These are phyloP conservation scores for Trachelus troglodyta DNA, from an alignment of 2,888 invertebrate species.

Conservation along the genomic window DNA sequence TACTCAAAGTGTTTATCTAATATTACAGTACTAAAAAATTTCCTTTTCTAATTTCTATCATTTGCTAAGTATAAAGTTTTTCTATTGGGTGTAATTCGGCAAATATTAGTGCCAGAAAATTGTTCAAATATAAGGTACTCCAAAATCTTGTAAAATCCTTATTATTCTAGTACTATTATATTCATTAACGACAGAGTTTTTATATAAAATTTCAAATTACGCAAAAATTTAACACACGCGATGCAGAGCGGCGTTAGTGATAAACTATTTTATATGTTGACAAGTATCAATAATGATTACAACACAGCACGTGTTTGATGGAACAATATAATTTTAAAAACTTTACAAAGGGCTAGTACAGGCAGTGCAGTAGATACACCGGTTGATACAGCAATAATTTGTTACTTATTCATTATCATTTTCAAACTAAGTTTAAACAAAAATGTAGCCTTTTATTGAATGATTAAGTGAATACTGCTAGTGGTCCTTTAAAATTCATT, in stretches of 20 bases:
- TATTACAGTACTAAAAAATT: neutral
- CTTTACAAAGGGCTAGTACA: conserved; percentile 17
- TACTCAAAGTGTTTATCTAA: neutral
- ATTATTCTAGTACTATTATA: neutral
- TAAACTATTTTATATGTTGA: neutral
- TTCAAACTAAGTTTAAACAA: neutral
- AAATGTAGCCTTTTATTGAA: neutral
- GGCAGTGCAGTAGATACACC: conserved; percentile 1
- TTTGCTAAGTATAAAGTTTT: neutral
- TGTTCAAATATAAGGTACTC: neutral
- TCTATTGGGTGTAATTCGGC: neutral
- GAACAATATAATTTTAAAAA: conserved; percentile 21
- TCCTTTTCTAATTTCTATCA: neutral
- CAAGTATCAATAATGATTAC: neutral
- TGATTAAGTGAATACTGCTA: neutral
- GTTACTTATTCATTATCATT: neutral
- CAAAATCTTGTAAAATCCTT: neutral
- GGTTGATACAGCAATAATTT: neutral
- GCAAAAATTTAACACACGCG: neutral
- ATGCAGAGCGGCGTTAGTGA: neutral
- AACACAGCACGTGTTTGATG: conserved; percentile 6
- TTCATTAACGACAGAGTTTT: neutral
- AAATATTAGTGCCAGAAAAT: neutral
- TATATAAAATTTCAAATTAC: neutral
- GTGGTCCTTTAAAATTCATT: neutral